phyloP scores from a whole-genome alignment of 2,888 invertebrate species.

The Endomychus coccineus region DNA sequence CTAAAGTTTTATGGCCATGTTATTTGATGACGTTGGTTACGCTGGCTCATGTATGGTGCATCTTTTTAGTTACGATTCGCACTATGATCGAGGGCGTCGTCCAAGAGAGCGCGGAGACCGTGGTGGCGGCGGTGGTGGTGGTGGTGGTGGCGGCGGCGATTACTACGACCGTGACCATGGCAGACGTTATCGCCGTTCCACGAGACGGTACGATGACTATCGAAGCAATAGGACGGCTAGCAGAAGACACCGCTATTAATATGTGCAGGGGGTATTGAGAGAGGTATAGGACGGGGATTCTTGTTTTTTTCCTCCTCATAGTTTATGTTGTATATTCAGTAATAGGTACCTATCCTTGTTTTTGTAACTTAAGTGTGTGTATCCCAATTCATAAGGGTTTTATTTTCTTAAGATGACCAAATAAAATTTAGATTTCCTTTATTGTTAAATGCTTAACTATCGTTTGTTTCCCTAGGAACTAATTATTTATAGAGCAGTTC shows the following conservation, averaged over 20 bases:
- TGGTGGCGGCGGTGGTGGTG: conserved; percentile 37
- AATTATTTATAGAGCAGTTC: too few relatives aligned
- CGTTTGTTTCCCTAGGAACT: too few relatives aligned
- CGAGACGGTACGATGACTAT: conserved; percentile 35
- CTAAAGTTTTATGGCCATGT: conserved; percentile 16
- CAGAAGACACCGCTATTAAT: conserved; percentile 33
- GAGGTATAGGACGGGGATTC: too few relatives aligned
- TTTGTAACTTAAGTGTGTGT: too few relatives aligned
- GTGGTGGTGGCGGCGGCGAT: conserved; percentile 36
- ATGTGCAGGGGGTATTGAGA: too few relatives aligned
- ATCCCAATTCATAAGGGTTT: too few relatives aligned
- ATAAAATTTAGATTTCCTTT: too few relatives aligned
- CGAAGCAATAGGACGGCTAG: conserved; percentile 28
- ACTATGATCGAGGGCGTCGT: conserved; percentile 7
- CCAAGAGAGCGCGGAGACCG: conserved; percentile 16
- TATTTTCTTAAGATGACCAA: too few relatives aligned
- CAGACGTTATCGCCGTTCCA: conserved; percentile 31
- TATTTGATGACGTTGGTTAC: conserved; percentile 14
- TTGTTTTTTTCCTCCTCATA: too few relatives aligned
- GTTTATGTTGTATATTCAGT: too few relatives aligned
- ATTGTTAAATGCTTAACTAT: too few relatives aligned
- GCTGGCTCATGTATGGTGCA: conserved; percentile 16
- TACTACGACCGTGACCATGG: conserved; percentile 36
- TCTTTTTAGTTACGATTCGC: conserved; percentile 19
- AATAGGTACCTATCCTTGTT: too few relatives aligned